phyloP scores from a whole-genome alignment of 2,888 invertebrate species.

The Callosobruchus maculatus region DNA sequence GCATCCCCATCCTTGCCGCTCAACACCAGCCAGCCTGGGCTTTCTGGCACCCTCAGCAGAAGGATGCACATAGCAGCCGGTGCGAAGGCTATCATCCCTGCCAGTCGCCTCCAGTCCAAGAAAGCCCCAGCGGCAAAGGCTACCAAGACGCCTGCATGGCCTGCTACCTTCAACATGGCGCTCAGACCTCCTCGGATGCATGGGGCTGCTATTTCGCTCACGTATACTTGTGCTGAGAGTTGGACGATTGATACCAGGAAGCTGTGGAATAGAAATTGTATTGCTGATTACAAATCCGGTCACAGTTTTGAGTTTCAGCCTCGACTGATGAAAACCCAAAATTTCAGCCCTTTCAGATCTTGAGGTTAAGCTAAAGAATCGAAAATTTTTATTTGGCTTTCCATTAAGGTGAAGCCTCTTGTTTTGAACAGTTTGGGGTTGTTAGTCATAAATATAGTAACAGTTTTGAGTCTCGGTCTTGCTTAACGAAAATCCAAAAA shows the following conservation, averaged over 20 bases:
- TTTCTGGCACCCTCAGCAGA: conserved; percentile 80
- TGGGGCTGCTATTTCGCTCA: conserved; percentile 86
- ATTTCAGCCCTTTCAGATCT: too few species aligned
- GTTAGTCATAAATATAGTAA: too few species aligned
- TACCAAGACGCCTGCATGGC: conserved; percentile 80
- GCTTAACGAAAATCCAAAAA: too few species aligned
- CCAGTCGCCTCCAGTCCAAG: conserved; percentile 81
- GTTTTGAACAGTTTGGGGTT: too few species aligned
- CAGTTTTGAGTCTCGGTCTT: too few species aligned
- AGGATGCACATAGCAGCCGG: conserved; percentile 74
- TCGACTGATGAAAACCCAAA: too few species aligned
- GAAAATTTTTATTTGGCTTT: too few species aligned
- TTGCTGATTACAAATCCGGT: too few species aligned
- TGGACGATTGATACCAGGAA: conserved; percentile 48
- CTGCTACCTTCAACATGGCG: conserved; percentile 80
- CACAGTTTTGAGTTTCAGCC: too few species aligned
- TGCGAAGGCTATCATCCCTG: conserved; percentile 71
- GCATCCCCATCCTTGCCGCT: conserved; percentile 75
- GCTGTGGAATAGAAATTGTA: not conserved
- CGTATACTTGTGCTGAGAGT: conserved; percentile 63
- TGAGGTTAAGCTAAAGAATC: too few species aligned
- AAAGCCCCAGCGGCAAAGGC: conserved; percentile 81
- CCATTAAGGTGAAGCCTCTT: too few species aligned
- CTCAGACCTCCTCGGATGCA: conserved; percentile 83
- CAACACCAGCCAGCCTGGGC: conserved; percentile 78